A percentile compares a stretch with the other conserved stretches of the same genome.
phyloP scores from a whole-genome alignment of 53 echinoderm and acorn worm genomes.

The Arbacia lixula region DNA sequence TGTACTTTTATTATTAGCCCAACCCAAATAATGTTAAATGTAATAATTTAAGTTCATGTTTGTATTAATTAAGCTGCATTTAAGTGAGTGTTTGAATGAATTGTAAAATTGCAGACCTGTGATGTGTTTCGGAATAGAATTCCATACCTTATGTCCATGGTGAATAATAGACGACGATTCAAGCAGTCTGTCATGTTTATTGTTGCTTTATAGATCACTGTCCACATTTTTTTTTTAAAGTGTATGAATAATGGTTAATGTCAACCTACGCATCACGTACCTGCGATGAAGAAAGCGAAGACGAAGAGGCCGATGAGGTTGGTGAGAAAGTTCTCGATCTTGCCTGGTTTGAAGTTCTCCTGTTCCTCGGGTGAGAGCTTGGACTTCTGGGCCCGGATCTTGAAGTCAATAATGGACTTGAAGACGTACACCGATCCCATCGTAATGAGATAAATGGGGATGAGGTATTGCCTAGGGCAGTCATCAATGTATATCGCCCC shows the following conservation, averaged over 20 bases:
- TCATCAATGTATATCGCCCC: conserved; percentile 1
- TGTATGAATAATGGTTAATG: background rate
- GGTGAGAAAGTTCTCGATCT: background rate
- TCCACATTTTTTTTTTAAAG: too few relatives aligned
- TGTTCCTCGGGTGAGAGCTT: background rate
- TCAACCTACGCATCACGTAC: background rate
- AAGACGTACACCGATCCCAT: background rate
- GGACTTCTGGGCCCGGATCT: background rate
- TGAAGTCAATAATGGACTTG: background rate
- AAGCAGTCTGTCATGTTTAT: too few relatives aligned
- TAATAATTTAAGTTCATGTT: too few relatives aligned
- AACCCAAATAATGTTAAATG: too few relatives aligned
- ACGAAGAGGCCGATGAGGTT: background rate
- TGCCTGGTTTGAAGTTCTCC: background rate
- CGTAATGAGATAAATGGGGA: conserved; percentile 2
- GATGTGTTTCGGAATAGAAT: too few relatives aligned
- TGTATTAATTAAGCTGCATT: too few relatives aligned
- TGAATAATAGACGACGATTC: too few relatives aligned
- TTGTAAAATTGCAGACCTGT: too few relatives aligned
- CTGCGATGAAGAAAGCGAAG: conserved; percentile 19
- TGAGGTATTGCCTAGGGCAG: background rate
- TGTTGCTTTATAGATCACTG: too few relatives aligned
- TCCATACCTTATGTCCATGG: too few relatives aligned
- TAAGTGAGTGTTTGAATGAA: too few relatives aligned
- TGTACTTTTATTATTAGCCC: too few relatives aligned